Base-by-base conservation (phyloP, 2,888 invertebrate species). In the Macrophya annulata region DNA sequence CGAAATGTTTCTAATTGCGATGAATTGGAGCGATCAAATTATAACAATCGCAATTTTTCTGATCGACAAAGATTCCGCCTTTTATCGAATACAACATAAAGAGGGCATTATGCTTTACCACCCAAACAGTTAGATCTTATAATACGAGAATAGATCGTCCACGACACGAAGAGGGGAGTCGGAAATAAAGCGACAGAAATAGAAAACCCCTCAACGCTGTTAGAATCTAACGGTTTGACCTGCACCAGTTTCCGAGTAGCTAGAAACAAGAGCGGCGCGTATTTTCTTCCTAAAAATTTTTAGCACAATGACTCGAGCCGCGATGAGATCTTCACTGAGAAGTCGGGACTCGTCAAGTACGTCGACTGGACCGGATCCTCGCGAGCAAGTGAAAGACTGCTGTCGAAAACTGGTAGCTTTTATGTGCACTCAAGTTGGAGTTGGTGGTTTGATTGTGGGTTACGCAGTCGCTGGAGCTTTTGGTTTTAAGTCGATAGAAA, bases 341-440 rank as follows among this genome's bases (percentile, higher is more conserved):
- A 96, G 96, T 89, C 92, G 94, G 40, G 94, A 94, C 77, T 96
- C 96, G 45, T 96, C 96, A 0, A 96, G 96, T 1, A 95, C 96
- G 0, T 95, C 96, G 31, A 95, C 95, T 71, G 96, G 95, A 86
- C 95, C 95, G 90, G 96, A 96, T 89, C 96, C 97, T 0, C 94
- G 96, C 51, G 97, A 97, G 91, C 96, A 96, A 91, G 95, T 98
- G 85, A 97, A 97, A 93, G 97, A 97, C 91, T 98, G 97, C 92
- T 97, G 97, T 90, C 95, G 98, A 71, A 98, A 98, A 93, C 95
- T 98, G 89, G 96, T 97, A 85, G 97, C 98, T 9, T 98, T 98
- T 91, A 98, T 98, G 98, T 98, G 97, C 94, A 98, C 98, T 9
- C 98, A 98, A 95, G 92, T 97, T 90, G 98, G 98, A 88, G 98